Conservation (phyloP, 2,888 invertebrate species). For the Melinopterus prodromus region DNA sequence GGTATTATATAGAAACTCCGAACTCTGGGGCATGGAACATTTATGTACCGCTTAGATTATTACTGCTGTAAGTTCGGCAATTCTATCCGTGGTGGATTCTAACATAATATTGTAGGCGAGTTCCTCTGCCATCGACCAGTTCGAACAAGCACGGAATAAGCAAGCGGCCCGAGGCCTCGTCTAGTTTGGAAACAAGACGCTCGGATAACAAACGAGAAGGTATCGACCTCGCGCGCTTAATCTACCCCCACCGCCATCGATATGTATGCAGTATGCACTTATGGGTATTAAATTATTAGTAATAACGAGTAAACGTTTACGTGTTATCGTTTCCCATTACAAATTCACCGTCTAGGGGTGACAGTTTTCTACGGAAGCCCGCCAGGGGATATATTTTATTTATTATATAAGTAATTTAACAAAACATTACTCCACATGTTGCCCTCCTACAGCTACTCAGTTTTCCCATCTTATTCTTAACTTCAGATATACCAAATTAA, state of each 20-base stretch:
- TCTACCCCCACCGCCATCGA: neutral
- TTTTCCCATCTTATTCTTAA: too few species aligned
- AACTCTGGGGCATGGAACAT: conserved; percentile 20
- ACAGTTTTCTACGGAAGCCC: too few species aligned
- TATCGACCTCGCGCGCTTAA: neutral
- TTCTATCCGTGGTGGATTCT: conserved; percentile 1
- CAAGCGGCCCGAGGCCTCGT: neutral
- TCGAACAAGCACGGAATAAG: neutral
- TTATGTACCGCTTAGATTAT: conserved; percentile 25
- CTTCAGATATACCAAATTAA: too few species aligned
- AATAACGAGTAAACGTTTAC: too few species aligned
- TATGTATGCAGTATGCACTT: neutral
- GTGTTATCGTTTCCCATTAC: too few species aligned
- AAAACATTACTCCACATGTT: too few species aligned
- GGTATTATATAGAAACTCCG: conserved; percentile 22
- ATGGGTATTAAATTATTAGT: neutral
- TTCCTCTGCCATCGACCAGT: neutral
- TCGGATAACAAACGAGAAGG: neutral
- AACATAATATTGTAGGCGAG: conserved; percentile 17
- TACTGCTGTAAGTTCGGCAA: conserved; percentile 18
- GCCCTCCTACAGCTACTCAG: too few species aligned
- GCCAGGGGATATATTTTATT: too few species aligned
- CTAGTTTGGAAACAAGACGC: neutral
- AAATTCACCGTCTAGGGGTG: too few species aligned
- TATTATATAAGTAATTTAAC: too few species aligned